phyloP scores from a whole-genome alignment of 2,888 invertebrate species.

The Mellilla xanthometata region DNA sequence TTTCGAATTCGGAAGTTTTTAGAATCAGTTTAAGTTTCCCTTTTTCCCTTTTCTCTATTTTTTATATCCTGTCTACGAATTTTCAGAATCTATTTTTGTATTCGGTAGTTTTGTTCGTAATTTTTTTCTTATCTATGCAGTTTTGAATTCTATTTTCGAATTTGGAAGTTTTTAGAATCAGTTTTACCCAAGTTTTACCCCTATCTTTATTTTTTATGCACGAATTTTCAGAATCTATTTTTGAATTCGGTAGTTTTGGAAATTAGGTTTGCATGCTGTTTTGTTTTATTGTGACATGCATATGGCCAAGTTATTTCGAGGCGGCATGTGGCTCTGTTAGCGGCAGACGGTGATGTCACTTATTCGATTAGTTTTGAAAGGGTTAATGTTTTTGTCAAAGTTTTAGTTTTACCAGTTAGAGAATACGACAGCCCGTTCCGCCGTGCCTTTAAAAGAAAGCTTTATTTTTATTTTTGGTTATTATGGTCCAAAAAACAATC shows the following conservation, averaged over 20 bases:
- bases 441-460: constrained; percentile 25
- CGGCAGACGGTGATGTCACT: constrained; percentile 76
- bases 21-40: too few species aligned
- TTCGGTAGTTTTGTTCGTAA: constrained; percentile 3
- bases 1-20: constrained; percentile 5
- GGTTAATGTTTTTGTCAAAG: constrained; percentile 56
- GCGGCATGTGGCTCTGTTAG: constrained; percentile 75
- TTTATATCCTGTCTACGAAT: constrained; percentile 17
- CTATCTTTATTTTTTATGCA: constrained; percentile 28
- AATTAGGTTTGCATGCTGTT: constrained; percentile 28
- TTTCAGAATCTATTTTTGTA: constrained; percentile 7
- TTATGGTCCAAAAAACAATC: too few species aligned
- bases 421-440: constrained; percentile 40
- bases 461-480: constrained; percentile 5
- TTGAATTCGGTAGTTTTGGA: constrained; percentile 2
- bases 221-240: constrained; percentile 9
- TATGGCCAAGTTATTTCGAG: constrained; percentile 76
- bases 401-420: constrained; percentile 36
- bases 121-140: constrained; percentile 13
- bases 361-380: constrained; percentile 38
- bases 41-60: constrained; percentile 55
- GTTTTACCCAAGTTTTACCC: too few species aligned
- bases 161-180: constrained; percentile 2
- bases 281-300: constrained; percentile 59
- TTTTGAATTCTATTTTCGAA: constrained; percentile 7